Evolutionary conservation across 2,888 invertebrate species (phyloP).

Genomic region (Allygus modestus): DNA sequence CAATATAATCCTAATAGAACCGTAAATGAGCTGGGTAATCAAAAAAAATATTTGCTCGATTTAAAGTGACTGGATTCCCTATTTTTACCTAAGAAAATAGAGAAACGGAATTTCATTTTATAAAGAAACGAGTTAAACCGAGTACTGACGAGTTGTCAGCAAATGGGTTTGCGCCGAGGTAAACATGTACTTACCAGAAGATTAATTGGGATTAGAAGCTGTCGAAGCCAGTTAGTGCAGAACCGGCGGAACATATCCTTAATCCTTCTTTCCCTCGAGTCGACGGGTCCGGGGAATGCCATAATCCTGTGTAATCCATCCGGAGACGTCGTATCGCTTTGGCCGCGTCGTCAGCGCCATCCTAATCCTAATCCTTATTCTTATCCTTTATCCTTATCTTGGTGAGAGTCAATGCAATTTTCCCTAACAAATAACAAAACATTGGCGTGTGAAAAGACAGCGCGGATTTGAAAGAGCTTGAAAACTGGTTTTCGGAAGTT

Average conservation of each 20-base stretch:
- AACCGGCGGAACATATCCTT: neutral
- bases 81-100: too few relatives aligned
- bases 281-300: neutral
- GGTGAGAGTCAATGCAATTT: neutral
- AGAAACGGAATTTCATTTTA: neutral
- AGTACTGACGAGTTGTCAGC: neutral
- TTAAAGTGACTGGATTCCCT: too few relatives aligned
- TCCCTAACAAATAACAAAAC: too few relatives aligned
- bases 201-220: conserved; percentile 31
- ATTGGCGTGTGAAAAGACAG: too few relatives aligned
- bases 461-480: too few relatives aligned
- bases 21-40: too few relatives aligned
- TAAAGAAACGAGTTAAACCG: too few relatives aligned
- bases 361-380: neutral
- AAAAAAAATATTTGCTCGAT: too few relatives aligned
- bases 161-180: conserved; percentile 18
- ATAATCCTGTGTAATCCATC: conserved; percentile 13
- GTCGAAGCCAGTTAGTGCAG: neutral
- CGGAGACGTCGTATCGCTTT: neutral
- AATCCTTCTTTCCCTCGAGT: neutral
- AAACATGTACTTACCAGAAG: conserved; percentile 13
- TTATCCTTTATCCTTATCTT: neutral
- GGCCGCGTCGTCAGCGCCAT: neutral
- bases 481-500: too few relatives aligned
- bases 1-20: too few relatives aligned